Percentiles rank a stretch among this genome's conserved stretches.
These are phyloP conservation scores for Osmerus mordax DNA, from an alignment of 2,113 vertebrate genomes.

Conservation along the genomic window DNA sequence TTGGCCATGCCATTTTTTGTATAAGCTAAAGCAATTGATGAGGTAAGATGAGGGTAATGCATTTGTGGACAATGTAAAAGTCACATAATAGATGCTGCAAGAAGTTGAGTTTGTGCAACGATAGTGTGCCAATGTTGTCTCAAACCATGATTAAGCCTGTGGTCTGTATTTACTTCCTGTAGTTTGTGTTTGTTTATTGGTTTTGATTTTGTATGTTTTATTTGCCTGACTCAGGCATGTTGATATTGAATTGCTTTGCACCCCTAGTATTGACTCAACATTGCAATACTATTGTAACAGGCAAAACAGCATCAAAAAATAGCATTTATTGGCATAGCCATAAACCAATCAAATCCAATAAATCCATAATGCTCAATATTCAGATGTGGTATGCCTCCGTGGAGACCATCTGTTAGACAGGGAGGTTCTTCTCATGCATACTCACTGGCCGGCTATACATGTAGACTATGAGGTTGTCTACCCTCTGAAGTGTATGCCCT, in stretches of 20 bases:
- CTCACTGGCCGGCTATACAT: background rate
- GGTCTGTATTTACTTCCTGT: constrained; percentile 41
- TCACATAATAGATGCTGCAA: background rate
- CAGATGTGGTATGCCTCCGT: constrained; percentile 31
- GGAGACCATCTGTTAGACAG: constrained; percentile 13
- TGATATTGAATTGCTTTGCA: constrained; percentile 52
- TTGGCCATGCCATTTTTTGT: too few species aligned
- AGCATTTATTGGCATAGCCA: constrained; percentile 26
- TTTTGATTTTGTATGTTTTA: constrained; percentile 48
- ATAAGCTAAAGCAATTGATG: too few species aligned
- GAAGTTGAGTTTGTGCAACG: constrained; percentile 20
- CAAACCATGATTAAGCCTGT: constrained; percentile 39
- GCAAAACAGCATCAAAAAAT: constrained; percentile 35
- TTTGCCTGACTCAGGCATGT: constrained; percentile 49
- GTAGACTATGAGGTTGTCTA: constrained; percentile 26
- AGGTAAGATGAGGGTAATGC: background rate
- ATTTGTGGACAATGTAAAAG: too few species aligned
- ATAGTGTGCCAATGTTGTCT: constrained; percentile 44
- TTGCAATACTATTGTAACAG: constrained; percentile 40
- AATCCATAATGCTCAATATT: constrained; percentile 3
- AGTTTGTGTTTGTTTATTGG: constrained; percentile 34
- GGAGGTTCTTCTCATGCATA: background rate
- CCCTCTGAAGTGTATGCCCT: constrained; percentile 50
- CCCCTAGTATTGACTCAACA: constrained; percentile 37
- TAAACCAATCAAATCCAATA: constrained; percentile 29